Conservation (phyloP, 2,888 invertebrate genomes). For the Luffia ferchaultella region DNA sequence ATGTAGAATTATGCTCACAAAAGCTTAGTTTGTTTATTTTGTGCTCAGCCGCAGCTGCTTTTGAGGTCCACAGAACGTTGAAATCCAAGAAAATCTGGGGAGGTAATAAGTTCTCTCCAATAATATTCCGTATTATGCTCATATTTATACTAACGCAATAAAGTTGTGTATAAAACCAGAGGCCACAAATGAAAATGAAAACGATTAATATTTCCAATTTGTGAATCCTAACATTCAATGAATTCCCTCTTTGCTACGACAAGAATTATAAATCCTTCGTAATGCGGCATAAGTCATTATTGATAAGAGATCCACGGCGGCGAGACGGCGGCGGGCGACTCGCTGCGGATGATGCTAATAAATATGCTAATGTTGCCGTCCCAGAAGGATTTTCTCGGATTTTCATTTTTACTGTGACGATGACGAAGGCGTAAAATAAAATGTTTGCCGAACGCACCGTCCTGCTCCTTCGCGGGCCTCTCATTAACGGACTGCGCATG, state of each 20-base stretch:
- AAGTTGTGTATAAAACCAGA: neutral
- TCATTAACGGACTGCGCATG: too few species aligned
- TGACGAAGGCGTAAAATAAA: slow-evolving; percentile 46
- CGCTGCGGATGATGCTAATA: slow-evolving; percentile 45
- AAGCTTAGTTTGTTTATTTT: neutral
- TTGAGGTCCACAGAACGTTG: too few species aligned
- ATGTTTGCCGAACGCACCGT: slow-evolving; percentile 13
- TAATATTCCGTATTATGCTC: too few species aligned
- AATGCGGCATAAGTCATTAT: slow-evolving; percentile 40
- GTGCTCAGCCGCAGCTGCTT: neutral
- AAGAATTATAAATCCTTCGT: slow-evolving; percentile 19
- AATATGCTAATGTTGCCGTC: slow-evolving; percentile 54
- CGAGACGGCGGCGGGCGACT: slow-evolving; percentile 23
- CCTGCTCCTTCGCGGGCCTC: neutral
- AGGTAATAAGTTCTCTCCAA: too few species aligned
- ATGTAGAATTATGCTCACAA: neutral
- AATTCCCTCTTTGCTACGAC: neutral
- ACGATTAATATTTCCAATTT: neutral
- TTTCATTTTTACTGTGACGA: slow-evolving; percentile 45
- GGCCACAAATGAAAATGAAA: neutral
- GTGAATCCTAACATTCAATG: neutral
- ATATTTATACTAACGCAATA: neutral
- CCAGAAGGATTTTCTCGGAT: slow-evolving; percentile 53
- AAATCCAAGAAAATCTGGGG: too few species aligned
- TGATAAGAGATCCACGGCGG: slow-evolving; percentile 37